Conservation (phyloP, 2,797 vertebrate genomes). For the Mycteria americana region DNA sequence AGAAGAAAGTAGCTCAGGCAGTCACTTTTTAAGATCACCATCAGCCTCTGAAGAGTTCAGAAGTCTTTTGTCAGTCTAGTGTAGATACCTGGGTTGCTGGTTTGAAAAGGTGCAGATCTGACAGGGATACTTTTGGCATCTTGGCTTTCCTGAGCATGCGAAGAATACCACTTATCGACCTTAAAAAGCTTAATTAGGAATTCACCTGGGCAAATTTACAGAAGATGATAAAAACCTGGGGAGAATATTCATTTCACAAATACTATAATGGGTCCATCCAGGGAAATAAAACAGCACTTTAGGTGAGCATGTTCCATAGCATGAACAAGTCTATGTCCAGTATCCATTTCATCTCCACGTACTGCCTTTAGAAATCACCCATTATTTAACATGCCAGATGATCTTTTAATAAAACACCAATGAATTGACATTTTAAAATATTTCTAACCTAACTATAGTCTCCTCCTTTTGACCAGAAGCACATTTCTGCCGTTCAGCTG, state of each 20-base stretch:
- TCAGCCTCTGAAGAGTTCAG: neutral
- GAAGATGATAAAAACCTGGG: neutral
- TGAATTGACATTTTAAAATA: neutral
- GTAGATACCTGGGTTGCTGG: neutral
- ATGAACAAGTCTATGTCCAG: neutral
- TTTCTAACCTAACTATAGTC: neutral
- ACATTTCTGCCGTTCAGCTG: neutral
- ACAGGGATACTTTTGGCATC: neutral
- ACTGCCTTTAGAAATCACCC: neutral
- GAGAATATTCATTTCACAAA: neutral
- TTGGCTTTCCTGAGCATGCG: neutral
- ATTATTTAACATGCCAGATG: neutral
- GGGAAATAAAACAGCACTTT: neutral
- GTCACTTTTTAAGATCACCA: neutral
- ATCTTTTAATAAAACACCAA: neutral
- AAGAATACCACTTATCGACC: neutral
- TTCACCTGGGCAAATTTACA: neutral
- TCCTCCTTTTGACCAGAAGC: neutral
- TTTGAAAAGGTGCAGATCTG: neutral
- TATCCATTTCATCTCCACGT: neutral
- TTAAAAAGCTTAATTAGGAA: neutral
- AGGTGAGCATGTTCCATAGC: neutral
- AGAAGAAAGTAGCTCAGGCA: neutral
- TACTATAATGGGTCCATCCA: neutral
- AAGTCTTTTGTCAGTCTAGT: neutral